Base-by-base conservation (phyloP, 92 coral and sea anemone species). In the Micromussa lordhowensis region DNA sequence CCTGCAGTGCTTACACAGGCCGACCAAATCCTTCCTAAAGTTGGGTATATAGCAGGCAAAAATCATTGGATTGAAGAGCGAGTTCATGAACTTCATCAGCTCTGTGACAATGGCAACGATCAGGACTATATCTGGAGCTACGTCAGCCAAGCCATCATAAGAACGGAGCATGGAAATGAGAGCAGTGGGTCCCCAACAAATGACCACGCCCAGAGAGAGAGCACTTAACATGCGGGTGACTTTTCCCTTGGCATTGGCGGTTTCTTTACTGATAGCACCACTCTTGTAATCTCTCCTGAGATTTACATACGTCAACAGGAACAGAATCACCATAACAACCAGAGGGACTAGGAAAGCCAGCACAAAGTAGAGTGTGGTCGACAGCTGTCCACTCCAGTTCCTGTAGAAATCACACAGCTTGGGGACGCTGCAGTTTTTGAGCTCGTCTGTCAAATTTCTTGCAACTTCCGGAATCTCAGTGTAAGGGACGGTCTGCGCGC, bases 41-140 rank as follows among this genome's bases (percentile, higher is more conserved):
- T 82, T 91, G 38, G 93, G 85, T 28, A 90, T 94, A 75, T 86
- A 94, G 68, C 84, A 94, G 26, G 94, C 93, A 79, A 91, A 94
- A 76, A 94, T 88, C 35, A 83, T 40, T 7, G 96, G 96, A 86
- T 94, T 94, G 9, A 83, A 79, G 24, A 94, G 75, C 54, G 96
- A 94, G 81, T 93, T 94, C 24, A 77, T 77, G 31, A 87, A 90
- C 92, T 86, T 88, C 87, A 92, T 79, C 69, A 92, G 29, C 58
- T 90, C 91, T 34, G 88, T 72, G 32, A 40, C 26, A 44, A 89
- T 80, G 26, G 88, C 36, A 48, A 87, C 84, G 35, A 87, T 77
- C 69, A 87, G 75, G 35, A 92, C 82, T 24, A 84, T 73, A 58
- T 75, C 91, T 16, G 54, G 68, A 13, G 79, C 28, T 10, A 75